phyloP scores from a whole-genome alignment of 2,888 invertebrate species.

The Hypercompe scribonia region DNA sequence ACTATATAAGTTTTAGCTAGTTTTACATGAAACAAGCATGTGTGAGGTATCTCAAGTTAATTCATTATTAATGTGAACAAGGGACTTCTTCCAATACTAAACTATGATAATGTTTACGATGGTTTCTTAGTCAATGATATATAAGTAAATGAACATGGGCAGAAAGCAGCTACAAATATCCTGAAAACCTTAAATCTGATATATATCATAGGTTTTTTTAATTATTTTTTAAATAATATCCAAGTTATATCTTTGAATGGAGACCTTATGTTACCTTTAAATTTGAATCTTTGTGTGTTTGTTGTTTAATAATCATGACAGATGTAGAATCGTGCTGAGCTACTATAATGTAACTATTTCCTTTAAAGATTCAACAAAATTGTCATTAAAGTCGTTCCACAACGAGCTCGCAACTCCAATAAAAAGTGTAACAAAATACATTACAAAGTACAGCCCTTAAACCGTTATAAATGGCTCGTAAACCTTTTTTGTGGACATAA shows the following conservation, averaged over 20 bases:
- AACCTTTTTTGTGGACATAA: slow-evolving; percentile 55
- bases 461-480: slow-evolving; percentile 49
- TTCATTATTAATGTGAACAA: neutral
- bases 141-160: neutral
- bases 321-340: neutral
- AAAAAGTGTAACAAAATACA: slow-evolving; percentile 28
- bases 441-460: slow-evolving; percentile 30
- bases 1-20: no score
- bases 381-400: slow-evolving; percentile 14
- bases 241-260: no score
- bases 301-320: no score
- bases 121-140: neutral
- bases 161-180: neutral
- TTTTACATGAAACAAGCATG: no score
- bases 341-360: neutral
- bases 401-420: slow-evolving; percentile 15
- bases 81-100: neutral
- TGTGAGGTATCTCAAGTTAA: neutral
- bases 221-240: no score
- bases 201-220: no score
- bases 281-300: no score
- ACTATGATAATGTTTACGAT: neutral
- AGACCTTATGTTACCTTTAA: no score
- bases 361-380: slow-evolving; percentile 7
- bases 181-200: neutral